Evolutionary conservation across 2,113 vertebrate genomes (phyloP), one percentile per base, ranked within the genome.

Genomic region (Lonchura striata): DNA sequence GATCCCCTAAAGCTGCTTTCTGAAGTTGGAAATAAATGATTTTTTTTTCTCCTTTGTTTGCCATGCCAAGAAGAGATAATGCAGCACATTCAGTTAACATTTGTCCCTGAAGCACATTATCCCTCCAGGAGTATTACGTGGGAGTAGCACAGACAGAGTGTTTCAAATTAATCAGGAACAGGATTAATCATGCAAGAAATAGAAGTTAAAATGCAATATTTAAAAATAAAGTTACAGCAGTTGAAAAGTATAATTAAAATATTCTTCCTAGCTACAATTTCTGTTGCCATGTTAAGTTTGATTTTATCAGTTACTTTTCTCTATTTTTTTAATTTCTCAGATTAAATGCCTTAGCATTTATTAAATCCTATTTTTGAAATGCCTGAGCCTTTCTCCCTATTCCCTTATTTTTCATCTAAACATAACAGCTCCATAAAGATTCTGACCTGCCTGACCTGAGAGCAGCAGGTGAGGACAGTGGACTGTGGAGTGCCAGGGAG

Each of bases 161-260:
- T 72, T 96, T 95, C 94, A 90, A 95, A 97, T 97, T 97, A 96
- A 97, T 97, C 96, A 97, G 78, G 71, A 75, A 92, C n/a, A 41
- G 77, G 81, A 97, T 97, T 97, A 97, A 96, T 95, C 96, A 96
- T 69, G 66, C 95, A 97, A 95, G 89, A 97, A 98, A 97, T 74
- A 84, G 90, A 97, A 96, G 79, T 79, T 90, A 91, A 97, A 97
- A 92, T 82, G 84, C 88, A 96, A 95, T 97, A 95, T 93, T 97
- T 95, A 83, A 94, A 96, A 94, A 95, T 70, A 52, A 80, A 95
- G 74, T 69, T 92, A 92, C 89, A 95, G 80, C 35, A 65, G 54
- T 88, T 86, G 76, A 81, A 91, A 95, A 85, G 41, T 78, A 92
- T 95, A 96, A 96, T 97, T 97, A 95, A 97, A 96, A 95, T 59